Evolutionary conservation across 2,113 vertebrate species (phyloP).

Genomic region (Rafetus swinhoei): DNA sequence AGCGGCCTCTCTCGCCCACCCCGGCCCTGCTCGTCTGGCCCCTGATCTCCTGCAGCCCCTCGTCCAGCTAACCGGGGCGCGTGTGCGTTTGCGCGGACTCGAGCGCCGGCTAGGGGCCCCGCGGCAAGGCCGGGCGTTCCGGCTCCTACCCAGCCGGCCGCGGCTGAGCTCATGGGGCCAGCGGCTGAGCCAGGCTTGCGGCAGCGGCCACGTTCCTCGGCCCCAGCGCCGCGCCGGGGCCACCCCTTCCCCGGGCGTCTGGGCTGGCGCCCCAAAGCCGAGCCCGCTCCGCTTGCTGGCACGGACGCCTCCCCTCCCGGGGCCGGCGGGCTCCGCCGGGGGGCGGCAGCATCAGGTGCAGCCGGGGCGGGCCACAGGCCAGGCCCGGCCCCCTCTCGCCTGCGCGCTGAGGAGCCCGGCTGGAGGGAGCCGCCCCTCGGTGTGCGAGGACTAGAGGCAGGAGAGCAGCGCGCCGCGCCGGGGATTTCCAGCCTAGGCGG

Average conservation of each 20-base stretch:
- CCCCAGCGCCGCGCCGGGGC: background rate
- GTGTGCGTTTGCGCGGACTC: background rate
- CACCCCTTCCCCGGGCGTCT: background rate
- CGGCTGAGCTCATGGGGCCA: background rate
- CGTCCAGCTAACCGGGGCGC: too few species aligned
- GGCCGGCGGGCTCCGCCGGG: too few species aligned
- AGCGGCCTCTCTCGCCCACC: background rate
- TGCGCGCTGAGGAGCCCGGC: slow-evolving; percentile 41
- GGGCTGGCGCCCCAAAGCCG: too few species aligned
- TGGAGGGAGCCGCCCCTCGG: slow-evolving; percentile 43
- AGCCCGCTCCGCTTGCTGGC: too few species aligned
- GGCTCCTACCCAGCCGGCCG: too few species aligned
- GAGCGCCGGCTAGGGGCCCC: too few species aligned
- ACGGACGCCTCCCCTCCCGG: too few species aligned
- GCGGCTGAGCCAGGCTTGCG: background rate
- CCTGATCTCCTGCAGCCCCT: background rate
- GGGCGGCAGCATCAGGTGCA: slow-evolving; percentile 43
- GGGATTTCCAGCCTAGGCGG: slow-evolving; percentile 74
- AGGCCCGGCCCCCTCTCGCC: slow-evolving; percentile 36
- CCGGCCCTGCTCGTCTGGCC: too few species aligned
- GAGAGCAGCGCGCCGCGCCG: slow-evolving; percentile 58
- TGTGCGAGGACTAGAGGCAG: slow-evolving; percentile 53
- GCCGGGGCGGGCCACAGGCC: background rate
- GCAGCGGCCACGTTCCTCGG: too few species aligned
- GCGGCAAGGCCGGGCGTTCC: background rate